Conservation (phyloP, 2,113 vertebrate genomes). For the Mixornis gularis region DNA sequence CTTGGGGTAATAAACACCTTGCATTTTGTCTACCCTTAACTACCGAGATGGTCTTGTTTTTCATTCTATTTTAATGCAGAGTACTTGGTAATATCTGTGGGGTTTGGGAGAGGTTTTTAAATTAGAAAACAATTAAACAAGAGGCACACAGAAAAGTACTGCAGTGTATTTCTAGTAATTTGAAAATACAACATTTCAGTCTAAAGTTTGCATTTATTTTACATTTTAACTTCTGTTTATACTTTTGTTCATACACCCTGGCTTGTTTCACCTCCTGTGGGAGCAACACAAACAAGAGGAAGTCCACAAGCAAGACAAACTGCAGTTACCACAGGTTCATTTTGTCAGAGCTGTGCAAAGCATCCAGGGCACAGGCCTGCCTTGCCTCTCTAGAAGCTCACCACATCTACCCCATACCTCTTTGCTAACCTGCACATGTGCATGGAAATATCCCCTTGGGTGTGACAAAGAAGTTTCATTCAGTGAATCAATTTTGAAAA, state of each 20-base stretch:
- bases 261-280: neutral
- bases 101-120: neutral
- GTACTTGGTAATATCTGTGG: neutral
- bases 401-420: neutral
- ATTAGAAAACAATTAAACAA: neutral
- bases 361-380: neutral
- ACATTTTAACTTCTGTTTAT: neutral
- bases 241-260: neutral
- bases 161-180: neutral
- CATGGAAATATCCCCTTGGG: neutral
- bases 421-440: neutral
- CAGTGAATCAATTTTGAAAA: neutral
- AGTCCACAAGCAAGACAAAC: neutral
- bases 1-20: neutral
- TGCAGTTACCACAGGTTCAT: neutral
- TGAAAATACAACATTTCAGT: neutral
- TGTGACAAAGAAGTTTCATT: neutral
- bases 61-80: neutral
- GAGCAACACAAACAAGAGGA: constrained; percentile 8
- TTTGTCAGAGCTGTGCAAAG: neutral
- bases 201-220: neutral
- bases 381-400: neutral
- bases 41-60: neutral
- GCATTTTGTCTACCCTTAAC: neutral
- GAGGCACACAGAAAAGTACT: neutral